A percentile compares a stretch with the other conserved stretches of the same genome.
phyloP scores from a whole-genome alignment of 2,888 invertebrate species.

The Chymomyza fuscimana region DNA sequence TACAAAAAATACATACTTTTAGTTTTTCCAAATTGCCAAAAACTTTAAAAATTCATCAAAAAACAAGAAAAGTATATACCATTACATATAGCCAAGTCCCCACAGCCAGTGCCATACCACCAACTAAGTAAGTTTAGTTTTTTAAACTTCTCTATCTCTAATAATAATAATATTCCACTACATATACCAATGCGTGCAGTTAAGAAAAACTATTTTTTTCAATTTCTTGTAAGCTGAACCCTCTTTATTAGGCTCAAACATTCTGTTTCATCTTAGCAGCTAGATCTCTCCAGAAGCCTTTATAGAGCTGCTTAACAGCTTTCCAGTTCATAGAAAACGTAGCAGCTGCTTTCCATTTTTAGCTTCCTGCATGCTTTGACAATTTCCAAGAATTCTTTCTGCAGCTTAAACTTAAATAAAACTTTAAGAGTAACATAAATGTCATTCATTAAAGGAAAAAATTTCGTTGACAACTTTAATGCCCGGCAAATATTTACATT shows the following conservation, averaged over 20 bases:
- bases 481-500: slow-evolving; percentile 66
- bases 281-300: not conserved
- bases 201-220: no score
- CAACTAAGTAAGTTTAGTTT: no score
- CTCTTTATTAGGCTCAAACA: not conserved
- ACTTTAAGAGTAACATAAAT: not conserved
- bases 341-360: not conserved
- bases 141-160: no score
- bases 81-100: no score
- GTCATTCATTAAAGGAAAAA: not conserved
- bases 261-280: not conserved
- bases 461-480: slow-evolving; percentile 57
- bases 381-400: not conserved
- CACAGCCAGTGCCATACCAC: no score
- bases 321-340: not conserved
- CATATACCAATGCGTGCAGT: no score
- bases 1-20: no score
- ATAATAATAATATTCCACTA: no score
- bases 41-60: no score
- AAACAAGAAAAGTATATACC: no score
- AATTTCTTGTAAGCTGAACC: not conserved
- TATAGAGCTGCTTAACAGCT: not conserved
- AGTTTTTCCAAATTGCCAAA: no score
- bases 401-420: not conserved
- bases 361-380: not conserved